Conservation (phyloP, 2,113 vertebrate species). For the Otolemur garnettii region DNA sequence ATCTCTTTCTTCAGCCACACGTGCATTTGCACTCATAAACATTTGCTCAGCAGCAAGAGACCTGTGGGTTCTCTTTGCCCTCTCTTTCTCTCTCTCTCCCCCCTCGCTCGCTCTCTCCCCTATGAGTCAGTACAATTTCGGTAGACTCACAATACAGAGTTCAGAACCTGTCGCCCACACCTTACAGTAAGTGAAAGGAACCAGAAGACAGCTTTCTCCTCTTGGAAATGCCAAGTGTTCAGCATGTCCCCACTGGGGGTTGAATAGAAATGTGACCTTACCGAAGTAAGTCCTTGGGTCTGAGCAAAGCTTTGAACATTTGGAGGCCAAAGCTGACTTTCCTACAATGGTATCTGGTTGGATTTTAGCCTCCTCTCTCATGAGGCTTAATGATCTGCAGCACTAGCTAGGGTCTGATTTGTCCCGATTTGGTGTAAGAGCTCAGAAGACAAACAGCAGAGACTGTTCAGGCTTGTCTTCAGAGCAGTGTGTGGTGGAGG, state of each 20-base stretch:
- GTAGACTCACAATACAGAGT: slow-evolving; percentile 84
- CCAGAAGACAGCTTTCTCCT: slow-evolving; percentile 83
- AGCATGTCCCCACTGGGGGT: slow-evolving; percentile 60
- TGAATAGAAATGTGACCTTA: slow-evolving; percentile 79
- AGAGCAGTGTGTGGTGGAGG: not conserved
- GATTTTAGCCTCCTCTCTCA: not conserved
- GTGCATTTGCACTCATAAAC: slow-evolving; percentile 83
- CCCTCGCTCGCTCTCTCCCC: slow-evolving; percentile 49
- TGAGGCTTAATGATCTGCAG: not conserved
- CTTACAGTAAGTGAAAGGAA: slow-evolving; percentile 80
- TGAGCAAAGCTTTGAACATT: slow-evolving; percentile 11
- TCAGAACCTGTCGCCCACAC: slow-evolving; percentile 86
- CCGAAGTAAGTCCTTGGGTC: slow-evolving; percentile 76
- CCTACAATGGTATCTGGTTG: not conserved
- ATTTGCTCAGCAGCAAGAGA: slow-evolving; percentile 79
- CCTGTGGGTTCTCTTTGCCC: not conserved
- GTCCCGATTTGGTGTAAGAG: not conserved
- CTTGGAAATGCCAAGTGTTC: slow-evolving; percentile 87
- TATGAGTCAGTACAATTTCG: slow-evolving; percentile 87
- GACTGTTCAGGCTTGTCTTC: slow-evolving; percentile 1
- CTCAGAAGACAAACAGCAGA: not conserved
- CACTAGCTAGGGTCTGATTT: not conserved
- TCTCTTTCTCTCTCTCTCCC: not conserved
- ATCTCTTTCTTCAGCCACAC: slow-evolving; percentile 80
- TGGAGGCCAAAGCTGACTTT: not conserved